These are phyloP conservation scores for Trichogramma evanescens DNA, from an alignment of 2,888 invertebrate genomes.

Conservation along the genomic window DNA sequence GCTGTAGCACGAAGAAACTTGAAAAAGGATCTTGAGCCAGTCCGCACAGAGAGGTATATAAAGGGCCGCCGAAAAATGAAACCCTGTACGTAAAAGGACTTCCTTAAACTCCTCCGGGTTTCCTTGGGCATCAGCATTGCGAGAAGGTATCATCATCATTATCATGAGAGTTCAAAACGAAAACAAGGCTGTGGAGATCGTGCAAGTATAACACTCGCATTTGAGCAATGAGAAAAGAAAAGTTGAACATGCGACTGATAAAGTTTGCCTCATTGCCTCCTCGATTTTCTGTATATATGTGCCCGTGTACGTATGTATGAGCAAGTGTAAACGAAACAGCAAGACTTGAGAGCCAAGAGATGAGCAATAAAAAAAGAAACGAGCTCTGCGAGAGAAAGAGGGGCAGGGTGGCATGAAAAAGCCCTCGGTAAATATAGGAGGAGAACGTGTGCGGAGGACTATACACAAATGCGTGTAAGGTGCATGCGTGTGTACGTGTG, in stretches of 20 bases:
- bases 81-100: slow-evolving; percentile 26
- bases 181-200: too few relatives aligned
- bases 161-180: background rate
- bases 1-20: background rate
- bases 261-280: slow-evolving; percentile 17
- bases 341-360: slow-evolving; percentile 1
- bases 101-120: slow-evolving; percentile 27
- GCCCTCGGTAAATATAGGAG: slow-evolving; percentile 12
- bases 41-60: slow-evolving; percentile 31
- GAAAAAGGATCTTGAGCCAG: too few relatives aligned
- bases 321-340: slow-evolving; percentile 11
- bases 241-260: too few relatives aligned
- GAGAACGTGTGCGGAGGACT: background rate
- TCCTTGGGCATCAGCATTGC: slow-evolving; percentile 20
- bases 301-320: slow-evolving; percentile 14
- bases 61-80: slow-evolving; percentile 45
- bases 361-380: background rate
- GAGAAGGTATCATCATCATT: too few relatives aligned
- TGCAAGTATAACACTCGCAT: too few relatives aligned
- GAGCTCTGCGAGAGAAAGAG: slow-evolving; percentile 1
- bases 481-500: too few relatives aligned
- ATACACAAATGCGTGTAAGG: too few relatives aligned
- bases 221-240: too few relatives aligned
- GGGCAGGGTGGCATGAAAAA: slow-evolving; percentile 19
- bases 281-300: slow-evolving; percentile 20